Evolutionary conservation across 2,888 invertebrate species (phyloP).

Genomic region (Crossocerus cetratus): DNA sequence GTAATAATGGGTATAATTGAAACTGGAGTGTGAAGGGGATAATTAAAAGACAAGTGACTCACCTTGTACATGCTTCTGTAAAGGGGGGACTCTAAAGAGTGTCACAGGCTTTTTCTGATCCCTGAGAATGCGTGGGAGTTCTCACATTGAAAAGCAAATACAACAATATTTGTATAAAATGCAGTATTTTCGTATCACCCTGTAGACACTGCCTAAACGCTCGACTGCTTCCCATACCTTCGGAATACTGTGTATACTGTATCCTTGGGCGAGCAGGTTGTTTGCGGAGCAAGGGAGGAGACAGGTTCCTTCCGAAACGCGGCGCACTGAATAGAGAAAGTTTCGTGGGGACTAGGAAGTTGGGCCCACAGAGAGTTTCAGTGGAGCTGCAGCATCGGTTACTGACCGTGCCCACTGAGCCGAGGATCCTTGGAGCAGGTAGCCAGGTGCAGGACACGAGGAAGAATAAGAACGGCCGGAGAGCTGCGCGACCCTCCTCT

Average conservation of each 20-base stretch:
- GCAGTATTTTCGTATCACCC: too few species aligned
- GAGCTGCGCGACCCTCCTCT: slow-evolving; percentile 36
- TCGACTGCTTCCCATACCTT: background rate
- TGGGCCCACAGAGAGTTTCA: slow-evolving; percentile 16
- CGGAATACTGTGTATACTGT: background rate
- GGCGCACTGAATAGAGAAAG: slow-evolving; percentile 26
- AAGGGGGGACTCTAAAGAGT: too few species aligned
- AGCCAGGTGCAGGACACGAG: slow-evolving; percentile 67
- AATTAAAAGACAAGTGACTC: too few species aligned
- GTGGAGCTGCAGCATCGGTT: slow-evolving; percentile 41
- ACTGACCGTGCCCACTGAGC: slow-evolving; percentile 52
- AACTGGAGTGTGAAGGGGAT: too few species aligned
- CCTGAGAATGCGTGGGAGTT: too few species aligned
- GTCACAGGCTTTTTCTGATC: too few species aligned
- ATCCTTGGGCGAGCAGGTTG: background rate
- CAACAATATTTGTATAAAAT: too few species aligned
- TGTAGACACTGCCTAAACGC: too few species aligned
- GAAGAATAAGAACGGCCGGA: slow-evolving; percentile 45
- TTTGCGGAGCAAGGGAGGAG: slow-evolving; percentile 5
- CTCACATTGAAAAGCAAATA: too few species aligned
- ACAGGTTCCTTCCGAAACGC: slow-evolving; percentile 2
- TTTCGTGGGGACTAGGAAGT: slow-evolving; percentile 40
- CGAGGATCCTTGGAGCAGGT: slow-evolving; percentile 61
- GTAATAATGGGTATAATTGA: too few species aligned
- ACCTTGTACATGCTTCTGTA: too few species aligned